These are phyloP conservation scores for Furnarius figulus DNA, from an alignment of 2,113 vertebrate genomes.

Conservation along the genomic window DNA sequence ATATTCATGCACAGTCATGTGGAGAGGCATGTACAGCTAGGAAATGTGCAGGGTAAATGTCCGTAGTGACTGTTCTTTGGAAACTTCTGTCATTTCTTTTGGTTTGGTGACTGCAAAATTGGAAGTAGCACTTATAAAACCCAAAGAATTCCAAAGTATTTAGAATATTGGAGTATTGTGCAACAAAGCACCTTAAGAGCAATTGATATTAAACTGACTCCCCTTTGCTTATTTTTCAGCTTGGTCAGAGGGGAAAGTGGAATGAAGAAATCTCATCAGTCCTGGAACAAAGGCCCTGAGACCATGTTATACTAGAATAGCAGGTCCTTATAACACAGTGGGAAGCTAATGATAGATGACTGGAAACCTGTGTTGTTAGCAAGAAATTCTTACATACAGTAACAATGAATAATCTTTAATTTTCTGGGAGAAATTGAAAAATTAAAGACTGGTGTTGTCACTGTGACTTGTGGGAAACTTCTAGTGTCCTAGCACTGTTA, in stretches of 20 bases:
- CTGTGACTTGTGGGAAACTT: neutral
- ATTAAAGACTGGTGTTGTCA: neutral
- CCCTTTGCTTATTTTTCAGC: neutral
- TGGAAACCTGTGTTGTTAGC: neutral
- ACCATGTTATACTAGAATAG: neutral
- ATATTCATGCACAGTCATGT: fast-evolving
- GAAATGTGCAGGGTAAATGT: neutral
- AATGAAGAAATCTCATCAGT: fast-evolving
- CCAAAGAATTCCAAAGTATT: neutral
- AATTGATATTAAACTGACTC: neutral
- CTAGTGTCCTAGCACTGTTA: neutral
- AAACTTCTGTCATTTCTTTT: neutral
- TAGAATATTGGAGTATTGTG: neutral
- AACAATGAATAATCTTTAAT: neutral
- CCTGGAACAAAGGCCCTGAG: neutral
- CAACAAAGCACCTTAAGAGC: neutral
- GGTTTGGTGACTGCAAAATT: neutral
- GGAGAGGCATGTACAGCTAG: fast-evolving
- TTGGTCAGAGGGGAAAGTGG: neutral
- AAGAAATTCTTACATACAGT: neutral
- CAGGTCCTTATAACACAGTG: neutral
- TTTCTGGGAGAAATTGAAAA: neutral
- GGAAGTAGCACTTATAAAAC: neutral
- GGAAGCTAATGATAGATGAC: neutral
- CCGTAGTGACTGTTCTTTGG: neutral